Percentiles rank a stretch among this genome's conserved stretches.
These are phyloP conservation scores for Sylvietta virens DNA, from an alignment of 2,113 vertebrate genomes.

Conservation along the genomic window DNA sequence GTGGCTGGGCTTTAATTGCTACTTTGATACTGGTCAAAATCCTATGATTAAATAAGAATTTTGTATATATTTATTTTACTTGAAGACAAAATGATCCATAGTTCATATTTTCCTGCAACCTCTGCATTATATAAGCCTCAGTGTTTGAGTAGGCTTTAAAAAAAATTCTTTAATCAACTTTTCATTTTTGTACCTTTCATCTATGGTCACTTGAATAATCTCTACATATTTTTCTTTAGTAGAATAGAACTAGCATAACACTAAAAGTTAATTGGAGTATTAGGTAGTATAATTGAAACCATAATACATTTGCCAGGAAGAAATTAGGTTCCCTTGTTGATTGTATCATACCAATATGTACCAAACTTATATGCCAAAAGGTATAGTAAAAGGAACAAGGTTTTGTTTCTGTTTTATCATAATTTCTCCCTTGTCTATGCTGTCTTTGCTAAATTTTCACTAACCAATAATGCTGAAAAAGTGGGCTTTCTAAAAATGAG, in stretches of 20 bases:
- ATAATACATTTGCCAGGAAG: not conserved
- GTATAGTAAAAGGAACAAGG: constrained; percentile 2
- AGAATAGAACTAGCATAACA: constrained; percentile 71
- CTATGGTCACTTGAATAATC: constrained; percentile 52
- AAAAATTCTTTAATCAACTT: not conserved
- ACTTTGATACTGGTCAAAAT: constrained; percentile 61
- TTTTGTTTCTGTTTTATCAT: not conserved
- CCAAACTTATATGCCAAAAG: not conserved
- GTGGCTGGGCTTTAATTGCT: constrained; percentile 62
- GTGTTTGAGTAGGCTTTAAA: constrained; percentile 2
- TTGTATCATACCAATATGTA: not conserved
- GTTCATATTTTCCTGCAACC: not conserved
- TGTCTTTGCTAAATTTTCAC: constrained; percentile 25
- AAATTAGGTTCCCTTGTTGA: not conserved
- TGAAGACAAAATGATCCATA: constrained; percentile 38
- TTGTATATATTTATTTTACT: constrained; percentile 21
- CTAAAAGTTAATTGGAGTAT: constrained; percentile 67
- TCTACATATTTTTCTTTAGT: constrained; percentile 69
- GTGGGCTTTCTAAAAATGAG: constrained; percentile 29
- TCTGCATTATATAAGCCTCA: not conserved
- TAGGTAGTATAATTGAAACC: constrained; percentile 69
- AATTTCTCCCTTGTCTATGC: not conserved
- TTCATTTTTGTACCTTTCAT: constrained; percentile 39
- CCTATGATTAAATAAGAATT: constrained; percentile 53
- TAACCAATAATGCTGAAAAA: not conserved